Evolutionary conservation across 2,113 vertebrate genomes (phyloP), one percentile per base, ranked within the genome.

Genomic region (Ariopsis seemanni): DNA sequence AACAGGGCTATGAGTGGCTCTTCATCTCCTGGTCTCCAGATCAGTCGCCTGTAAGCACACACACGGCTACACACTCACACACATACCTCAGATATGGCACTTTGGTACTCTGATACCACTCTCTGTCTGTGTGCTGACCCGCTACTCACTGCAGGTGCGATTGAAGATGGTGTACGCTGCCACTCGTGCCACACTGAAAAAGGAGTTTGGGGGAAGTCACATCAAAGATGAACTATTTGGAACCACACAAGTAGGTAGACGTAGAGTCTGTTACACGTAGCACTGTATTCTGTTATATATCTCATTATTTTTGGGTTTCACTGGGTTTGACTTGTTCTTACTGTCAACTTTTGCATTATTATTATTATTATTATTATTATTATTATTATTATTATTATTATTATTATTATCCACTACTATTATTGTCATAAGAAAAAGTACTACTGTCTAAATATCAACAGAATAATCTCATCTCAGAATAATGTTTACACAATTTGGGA

Each of bases 1-100:
- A 97, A 67, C 98, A 99, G 93, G 98, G 98, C 87, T 97, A 96
- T 0, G 97, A 99, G 93, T 99, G 98, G 98, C 94, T 99, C 88
- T 99, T 99, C 94, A 96, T 99, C 42, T 96, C 98, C 86, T 99
- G 98, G 98, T 99, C 98, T 62, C 98, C 98, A n/a, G 98, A 99
- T 91, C 97, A 96, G 88, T 99, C 98, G 87, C 97, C 97, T 60
- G 98, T 99, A 95, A 92, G 97, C 94, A 88, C 52, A 82, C 52
- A 78, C 60, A 30, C 18, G 69, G 10, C 17, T 11, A 20, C 50
- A 82, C 58, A 69, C 27, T 53, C n/a, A 69, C 15, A 78, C n/a
- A 48, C 18, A 78, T 12, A 25, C 63, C 3, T 53, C 6, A 57
- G 3, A 58, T 58, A 58, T 55, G 52, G 15, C 78, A 80, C 30